Evolutionary conservation across 2,113 vertebrate species (phyloP).

Genomic region (Colossoma macropomum): DNA sequence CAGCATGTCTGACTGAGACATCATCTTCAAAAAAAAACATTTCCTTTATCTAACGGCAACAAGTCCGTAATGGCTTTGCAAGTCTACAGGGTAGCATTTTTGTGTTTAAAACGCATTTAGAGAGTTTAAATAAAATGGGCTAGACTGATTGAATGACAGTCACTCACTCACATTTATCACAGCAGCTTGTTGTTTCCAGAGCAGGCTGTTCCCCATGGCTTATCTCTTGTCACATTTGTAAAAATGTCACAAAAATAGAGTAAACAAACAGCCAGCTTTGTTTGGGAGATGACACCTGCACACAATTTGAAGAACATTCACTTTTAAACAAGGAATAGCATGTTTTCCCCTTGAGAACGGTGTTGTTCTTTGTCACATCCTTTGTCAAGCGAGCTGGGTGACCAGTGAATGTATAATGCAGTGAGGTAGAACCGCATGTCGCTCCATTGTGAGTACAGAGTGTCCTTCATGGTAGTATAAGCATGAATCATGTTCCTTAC

Average conservation of each 20-base stretch:
- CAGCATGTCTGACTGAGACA: neutral
- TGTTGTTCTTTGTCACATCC: neutral
- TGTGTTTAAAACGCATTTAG: neutral
- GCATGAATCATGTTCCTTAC: constrained; percentile 24
- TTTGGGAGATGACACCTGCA: neutral
- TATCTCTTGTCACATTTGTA: neutral
- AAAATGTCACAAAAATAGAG: neutral
- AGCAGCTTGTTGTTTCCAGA: neutral
- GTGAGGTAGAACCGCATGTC: neutral
- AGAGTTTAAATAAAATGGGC: neutral
- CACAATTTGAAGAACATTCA: neutral
- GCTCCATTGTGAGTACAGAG: constrained; percentile 7
- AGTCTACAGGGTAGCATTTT: neutral
- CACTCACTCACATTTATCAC: neutral
- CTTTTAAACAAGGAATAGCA: neutral
- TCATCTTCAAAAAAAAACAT: no score
- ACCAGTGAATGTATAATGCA: neutral
- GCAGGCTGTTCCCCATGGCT: neutral
- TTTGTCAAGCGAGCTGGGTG: neutral
- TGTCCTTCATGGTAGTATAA: constrained; percentile 18
- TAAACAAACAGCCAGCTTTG: neutral
- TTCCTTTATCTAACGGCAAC: no score
- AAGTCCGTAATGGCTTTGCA: no score
- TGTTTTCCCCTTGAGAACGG: neutral
- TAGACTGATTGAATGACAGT: neutral